Base-by-base conservation (phyloP, 2,888 invertebrate species). In the Cosmorhoe ocellata region DNA sequence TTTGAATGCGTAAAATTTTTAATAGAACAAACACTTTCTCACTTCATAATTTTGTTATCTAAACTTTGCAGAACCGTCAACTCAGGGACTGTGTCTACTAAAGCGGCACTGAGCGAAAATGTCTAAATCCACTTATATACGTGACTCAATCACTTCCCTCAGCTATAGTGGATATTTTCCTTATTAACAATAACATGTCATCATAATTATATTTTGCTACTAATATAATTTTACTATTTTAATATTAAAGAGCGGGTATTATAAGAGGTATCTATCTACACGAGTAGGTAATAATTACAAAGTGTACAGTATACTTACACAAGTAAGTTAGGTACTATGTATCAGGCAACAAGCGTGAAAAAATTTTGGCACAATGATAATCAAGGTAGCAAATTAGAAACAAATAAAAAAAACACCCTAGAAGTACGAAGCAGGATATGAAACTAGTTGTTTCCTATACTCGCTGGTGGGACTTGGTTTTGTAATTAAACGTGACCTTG, bases 301-400 rank as follows among this genome's bases (percentile, higher is more conserved):
- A 2, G 18, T 3, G 18, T 18, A 18, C 18, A 4, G 18, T 18
- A 24, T 24, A 9, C 3, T 6, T 39, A 39, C 9, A 37, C 22
- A 9, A 36, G 22, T 37, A 37, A 37, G 41, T n/a, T n/a, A n/a
- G n/a, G n/a, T 33, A 42, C 33, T 24, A 24, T 22, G 1, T 33
- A 11, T 24, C 13, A 24, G 24, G 12, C 56, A 56, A 58, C 47
- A 64, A 64, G 61, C 63, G 47, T 64, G 64, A 56, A 39, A 60
- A n/a, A 33, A 61, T 64, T 71, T 74, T 72, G 70, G 71, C 73
- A 75, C 69, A 22, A 34, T 32, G 39, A 26, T 30, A 6, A 11
- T 10, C 11, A 18, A 34, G n/a, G n/a, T n/a, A 36, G 32, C 12
- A 4, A 11, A 40, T 32, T 9, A 37, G 18, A 40, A 32, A 11